These are phyloP conservation scores for Cheilosia pagana DNA, from an alignment of 2,888 invertebrate genomes.

Conservation along the genomic window DNA sequence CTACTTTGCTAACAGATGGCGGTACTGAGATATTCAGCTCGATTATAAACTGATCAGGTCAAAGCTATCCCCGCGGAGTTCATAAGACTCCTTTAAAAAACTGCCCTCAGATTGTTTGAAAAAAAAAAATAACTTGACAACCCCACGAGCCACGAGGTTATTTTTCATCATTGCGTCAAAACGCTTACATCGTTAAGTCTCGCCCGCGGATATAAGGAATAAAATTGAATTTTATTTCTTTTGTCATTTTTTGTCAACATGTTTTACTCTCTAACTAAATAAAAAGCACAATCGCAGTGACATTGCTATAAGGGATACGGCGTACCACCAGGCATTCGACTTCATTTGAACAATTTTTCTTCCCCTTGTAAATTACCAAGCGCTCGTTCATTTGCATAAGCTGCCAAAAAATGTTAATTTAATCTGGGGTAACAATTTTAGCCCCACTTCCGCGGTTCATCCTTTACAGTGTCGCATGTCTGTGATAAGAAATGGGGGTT, in stretches of 20 bases:
- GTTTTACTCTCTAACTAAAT: conserved; percentile 29
- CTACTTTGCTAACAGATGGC: no score
- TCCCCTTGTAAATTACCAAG: conserved; percentile 40
- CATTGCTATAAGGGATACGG: conserved; percentile 24
- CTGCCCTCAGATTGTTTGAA: neutral
- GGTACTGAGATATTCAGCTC: no score
- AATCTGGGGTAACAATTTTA: conserved; percentile 24
- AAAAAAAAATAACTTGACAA: conserved; percentile 26
- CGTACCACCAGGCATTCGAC: conserved; percentile 21
- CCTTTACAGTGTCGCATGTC: conserved; percentile 24
- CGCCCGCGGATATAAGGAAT: conserved; percentile 17
- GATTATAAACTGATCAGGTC: no score
- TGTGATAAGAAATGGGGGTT: neutral
- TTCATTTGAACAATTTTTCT: conserved; percentile 5
- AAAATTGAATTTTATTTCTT: conserved; percentile 48
- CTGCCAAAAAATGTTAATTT: conserved; percentile 53
- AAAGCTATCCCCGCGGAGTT: neutral
- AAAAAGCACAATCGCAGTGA: conserved; percentile 4
- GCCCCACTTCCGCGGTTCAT: conserved; percentile 16
- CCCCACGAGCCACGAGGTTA: conserved; percentile 14
- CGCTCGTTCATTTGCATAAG: conserved; percentile 50
- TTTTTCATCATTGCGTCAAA: conserved; percentile 9
- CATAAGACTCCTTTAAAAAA: no score
- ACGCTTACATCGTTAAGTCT: conserved; percentile 35
- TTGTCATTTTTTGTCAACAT: conserved; percentile 26